Evolutionary conservation across 92 coral and sea anemone genomes (phyloP).

Genomic region (Montipora capitata): DNA sequence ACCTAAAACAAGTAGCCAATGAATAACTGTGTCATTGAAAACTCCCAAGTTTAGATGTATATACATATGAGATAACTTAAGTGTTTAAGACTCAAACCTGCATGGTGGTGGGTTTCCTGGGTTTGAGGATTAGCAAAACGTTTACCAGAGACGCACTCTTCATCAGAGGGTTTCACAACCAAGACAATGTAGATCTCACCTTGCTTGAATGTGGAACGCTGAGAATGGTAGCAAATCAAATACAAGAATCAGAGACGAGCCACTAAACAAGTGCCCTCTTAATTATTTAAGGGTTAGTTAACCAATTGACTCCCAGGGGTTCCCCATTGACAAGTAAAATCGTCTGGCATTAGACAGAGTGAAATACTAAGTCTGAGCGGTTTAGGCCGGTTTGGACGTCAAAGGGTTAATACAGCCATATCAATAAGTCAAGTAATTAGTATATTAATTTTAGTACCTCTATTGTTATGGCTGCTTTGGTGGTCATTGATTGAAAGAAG

Average conservation of each 20-base stretch:
- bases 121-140: constrained; percentile 17
- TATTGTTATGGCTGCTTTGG: constrained; percentile 93
- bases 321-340: too few species aligned
- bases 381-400: too few species aligned
- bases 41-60: neutral
- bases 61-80: too few species aligned
- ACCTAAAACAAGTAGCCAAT: neutral
- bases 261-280: too few species aligned
- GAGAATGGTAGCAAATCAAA: neutral
- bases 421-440: neutral
- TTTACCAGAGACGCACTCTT: constrained; percentile 83
- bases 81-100: neutral
- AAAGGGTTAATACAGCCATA: neutral
- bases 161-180: constrained; percentile 90
- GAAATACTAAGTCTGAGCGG: too few species aligned
- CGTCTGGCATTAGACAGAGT: too few species aligned
- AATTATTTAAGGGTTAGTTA: too few species aligned
- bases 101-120: neutral
- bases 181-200: constrained; percentile 88
- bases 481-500: constrained; percentile 94
- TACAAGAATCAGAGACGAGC: too few species aligned
- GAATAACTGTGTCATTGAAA: neutral
- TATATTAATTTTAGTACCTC: constrained; percentile 68
- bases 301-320: too few species aligned
- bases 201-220: constrained; percentile 30